phyloP scores from a whole-genome alignment of 2,888 invertebrate genomes.

The Ctenicera cuprea region DNA sequence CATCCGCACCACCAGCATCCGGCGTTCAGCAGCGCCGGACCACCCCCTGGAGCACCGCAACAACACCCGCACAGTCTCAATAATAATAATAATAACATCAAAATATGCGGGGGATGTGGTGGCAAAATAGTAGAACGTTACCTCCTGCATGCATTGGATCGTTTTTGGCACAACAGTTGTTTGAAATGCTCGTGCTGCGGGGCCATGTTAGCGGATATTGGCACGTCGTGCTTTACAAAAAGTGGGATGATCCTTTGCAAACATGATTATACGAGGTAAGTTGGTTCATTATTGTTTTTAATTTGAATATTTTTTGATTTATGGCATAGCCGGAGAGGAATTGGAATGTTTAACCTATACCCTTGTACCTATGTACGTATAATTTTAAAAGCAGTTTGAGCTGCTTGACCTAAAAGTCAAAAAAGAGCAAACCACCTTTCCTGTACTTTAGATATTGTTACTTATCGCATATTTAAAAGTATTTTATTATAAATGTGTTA shows the following conservation, averaged over 20 bases:
- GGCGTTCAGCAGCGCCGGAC: slow-evolving; percentile 72
- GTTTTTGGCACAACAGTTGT: slow-evolving; percentile 97
- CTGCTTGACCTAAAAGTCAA: no score
- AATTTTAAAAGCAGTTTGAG: no score
- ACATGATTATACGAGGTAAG: slow-evolving; percentile 96
- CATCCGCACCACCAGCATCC: slow-evolving; percentile 70
- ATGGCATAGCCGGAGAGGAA: not conserved
- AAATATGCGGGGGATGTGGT: slow-evolving; percentile 93
- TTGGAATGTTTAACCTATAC: not conserved
- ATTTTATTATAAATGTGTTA: no score
- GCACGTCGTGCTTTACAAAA: slow-evolving; percentile 93
- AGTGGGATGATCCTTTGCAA: slow-evolving; percentile 96
- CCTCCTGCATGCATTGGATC: slow-evolving; percentile 92
- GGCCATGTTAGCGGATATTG: slow-evolving; percentile 92
- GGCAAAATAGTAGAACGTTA: slow-evolving; percentile 94
- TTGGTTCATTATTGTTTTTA: slow-evolving; percentile 48
- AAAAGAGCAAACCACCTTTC: no score
- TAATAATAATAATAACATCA: slow-evolving; percentile 77
- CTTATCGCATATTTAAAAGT: no score
- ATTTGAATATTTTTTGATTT: not conserved
- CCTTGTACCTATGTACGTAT: no score
- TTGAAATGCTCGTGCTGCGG: slow-evolving; percentile 95
- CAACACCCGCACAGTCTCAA: slow-evolving; percentile 74
- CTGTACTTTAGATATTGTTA: no score
- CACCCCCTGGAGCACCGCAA: slow-evolving; percentile 72